Evolutionary conservation across 2,113 vertebrate genomes (phyloP), one percentile per base, ranked within the genome.

Genomic region (Ciconia maguari): DNA sequence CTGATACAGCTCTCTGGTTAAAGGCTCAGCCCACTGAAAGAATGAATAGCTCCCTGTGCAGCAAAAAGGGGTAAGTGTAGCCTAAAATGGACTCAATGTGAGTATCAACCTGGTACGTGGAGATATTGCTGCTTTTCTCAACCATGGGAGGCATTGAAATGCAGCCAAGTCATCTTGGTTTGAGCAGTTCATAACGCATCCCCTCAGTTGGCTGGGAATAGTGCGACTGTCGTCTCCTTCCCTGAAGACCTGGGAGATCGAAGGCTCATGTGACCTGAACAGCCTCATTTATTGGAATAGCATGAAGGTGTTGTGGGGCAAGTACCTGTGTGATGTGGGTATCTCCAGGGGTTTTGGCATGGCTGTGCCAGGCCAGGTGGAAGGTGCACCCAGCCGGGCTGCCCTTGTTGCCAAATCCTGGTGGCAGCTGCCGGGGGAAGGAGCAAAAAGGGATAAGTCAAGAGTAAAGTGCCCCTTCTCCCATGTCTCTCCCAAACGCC

Each of bases 291-390:
- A 29, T 26, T 86, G 77, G 19, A 21, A 52, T 22, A 16, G 19
- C 5, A 2, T 25, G 55, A 55, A 75, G n/a, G 7, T 78, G 48
- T 25, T 71, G 51, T 2, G 1, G 64, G 55, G 57, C 49, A 55
- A 26, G 26, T 36, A 34, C 34, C 61, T 71, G 46, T 15, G 32
- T 41, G 41, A 32, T 34, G n/a, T 0, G 2, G 20, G 7, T 13
- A 1, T 81, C 42, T 81, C 2, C 0, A 29, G n/a, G 38, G 22
- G 19, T 15, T 68, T 54, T 0, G 1, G 21, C n/a, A 9, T 3
- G 2, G 11, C 42, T 49, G 3, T 81, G 36, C 42, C 3, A 7
- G 32, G 24, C 46, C 29, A 57, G 68, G 41, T 27, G 77, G 64
- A 65, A 61, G 41, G 11, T 78, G 25, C 9, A 68, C 12, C 14